Conservation (phyloP, 2,113 vertebrate genomes). For the Chaetodon trifascialis region DNA sequence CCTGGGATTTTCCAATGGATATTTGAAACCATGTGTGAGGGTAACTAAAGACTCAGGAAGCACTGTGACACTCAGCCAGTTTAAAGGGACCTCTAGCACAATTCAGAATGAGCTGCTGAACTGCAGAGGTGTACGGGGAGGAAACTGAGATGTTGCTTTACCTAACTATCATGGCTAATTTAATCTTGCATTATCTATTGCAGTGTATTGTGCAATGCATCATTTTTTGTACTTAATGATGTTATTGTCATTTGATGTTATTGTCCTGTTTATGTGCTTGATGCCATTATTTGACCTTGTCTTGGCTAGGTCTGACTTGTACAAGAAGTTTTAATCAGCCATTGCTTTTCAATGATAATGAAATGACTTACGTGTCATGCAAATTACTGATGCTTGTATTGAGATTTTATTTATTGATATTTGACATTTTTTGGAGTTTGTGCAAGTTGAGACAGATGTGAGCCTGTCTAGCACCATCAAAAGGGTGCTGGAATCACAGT, state of each 20-base stretch:
- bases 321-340: background rate
- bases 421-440: too few species aligned
- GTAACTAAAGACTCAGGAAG: background rate
- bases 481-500: background rate
- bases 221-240: too few species aligned
- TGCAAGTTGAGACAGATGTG: background rate
- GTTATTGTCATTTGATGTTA: too few species aligned
- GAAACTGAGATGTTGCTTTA: too few species aligned
- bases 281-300: too few species aligned
- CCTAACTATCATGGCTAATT: too few species aligned
- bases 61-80: background rate
- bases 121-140: too few species aligned
- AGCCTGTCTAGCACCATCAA: background rate
- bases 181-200: too few species aligned
- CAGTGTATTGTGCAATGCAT: too few species aligned
- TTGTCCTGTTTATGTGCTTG: too few species aligned
- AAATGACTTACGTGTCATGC: background rate
- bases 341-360: background rate
- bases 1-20: background rate
- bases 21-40: conserved; percentile 23
- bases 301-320: background rate
- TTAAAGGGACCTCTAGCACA: background rate
- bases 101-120: background rate
- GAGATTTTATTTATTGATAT: too few species aligned
- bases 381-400: background rate